Evolutionary conservation across 1,140 invertebrate genomes (phyloP).

Genomic region (Apis mellifera): Amel_HAv3.1 CM009937.2:11196501-11197000

Average conservation of each 20-base stretch:
- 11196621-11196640: slow-evolving; percentile 37
- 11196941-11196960: no score
- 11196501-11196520: neutral
- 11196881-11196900: no score
- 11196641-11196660: slow-evolving; percentile 5
- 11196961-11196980: no score
- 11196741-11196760: slow-evolving; percentile 44
- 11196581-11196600: slow-evolving; percentile 38
- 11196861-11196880: no score
- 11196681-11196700: slow-evolving; percentile 14
- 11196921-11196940: no score
- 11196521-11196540: neutral
- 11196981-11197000: no score
- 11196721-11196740: slow-evolving; percentile 39
- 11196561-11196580: neutral
- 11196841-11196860: no score
- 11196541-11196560: neutral
- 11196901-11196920: no score
- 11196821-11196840: neutral
- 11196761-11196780: slow-evolving; percentile 55
- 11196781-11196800: slow-evolving; percentile 14
- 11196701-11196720: slow-evolving; percentile 34
- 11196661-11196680: neutral
- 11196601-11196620: slow-evolving; percentile 31
- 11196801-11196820: slow-evolving; percentile 26